Evolutionary conservation across 2,113 vertebrate species (phyloP).

Genomic region (Rhinopithecus roxellana): DNA sequence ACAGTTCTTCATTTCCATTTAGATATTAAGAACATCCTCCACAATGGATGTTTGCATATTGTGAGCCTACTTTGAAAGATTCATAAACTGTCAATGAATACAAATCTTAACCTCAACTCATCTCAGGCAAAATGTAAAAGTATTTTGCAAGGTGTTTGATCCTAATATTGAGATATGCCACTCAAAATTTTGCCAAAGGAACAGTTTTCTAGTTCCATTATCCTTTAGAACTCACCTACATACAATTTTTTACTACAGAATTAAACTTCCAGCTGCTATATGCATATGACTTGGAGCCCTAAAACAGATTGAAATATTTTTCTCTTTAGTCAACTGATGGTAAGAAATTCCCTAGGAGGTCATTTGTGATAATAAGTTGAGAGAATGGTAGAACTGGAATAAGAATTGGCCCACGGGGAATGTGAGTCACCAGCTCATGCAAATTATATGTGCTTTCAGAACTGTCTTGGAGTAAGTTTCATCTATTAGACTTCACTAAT

Average conservation of each 20-base stretch:
- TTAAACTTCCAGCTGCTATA: neutral
- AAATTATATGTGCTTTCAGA: neutral
- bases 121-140: neutral
- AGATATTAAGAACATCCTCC: neutral
- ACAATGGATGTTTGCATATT: neutral
- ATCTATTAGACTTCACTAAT: neutral
- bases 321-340: neutral
- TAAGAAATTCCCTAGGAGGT: conserved; percentile 1
- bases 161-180: too few species aligned
- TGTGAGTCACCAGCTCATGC: neutral
- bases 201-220: neutral
- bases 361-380: neutral
- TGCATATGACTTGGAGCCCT: neutral
- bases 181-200: neutral
- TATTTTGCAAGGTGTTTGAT: too few species aligned
- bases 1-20: neutral
- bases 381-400: neutral
- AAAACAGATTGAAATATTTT: conserved; percentile 6
- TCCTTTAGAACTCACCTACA: neutral
- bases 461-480: neutral
- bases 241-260: neutral
- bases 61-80: neutral
- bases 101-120: neutral
- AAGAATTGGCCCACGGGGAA: neutral
- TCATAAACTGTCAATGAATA: neutral